Base-by-base conservation (phyloP, 2,888 invertebrate genomes). In the Gastrophysa polygoni region DNA sequence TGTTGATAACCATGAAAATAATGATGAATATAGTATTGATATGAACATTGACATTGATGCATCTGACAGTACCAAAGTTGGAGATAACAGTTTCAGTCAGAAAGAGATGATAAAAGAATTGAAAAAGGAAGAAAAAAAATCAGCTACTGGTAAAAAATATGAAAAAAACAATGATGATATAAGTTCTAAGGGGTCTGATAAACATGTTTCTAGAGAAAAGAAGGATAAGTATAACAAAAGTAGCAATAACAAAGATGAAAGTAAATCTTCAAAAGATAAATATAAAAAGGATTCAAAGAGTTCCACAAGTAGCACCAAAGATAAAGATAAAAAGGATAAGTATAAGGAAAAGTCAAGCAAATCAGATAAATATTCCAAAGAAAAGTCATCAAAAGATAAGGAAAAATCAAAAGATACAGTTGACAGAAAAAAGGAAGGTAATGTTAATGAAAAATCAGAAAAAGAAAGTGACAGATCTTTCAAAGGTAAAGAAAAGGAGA, bases 101-200 rank as follows among this genome's bases (percentile, higher is more conserved):
- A 14, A 44, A 44, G 14, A 47, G 20, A 49, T 34, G 28, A 62
- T 32, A 7, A 54, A 54, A 28, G 46, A 54, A 34, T 18, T 49
- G 8, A 56, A 59, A 34, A 66, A 54, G 43, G 56, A 52, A 11
- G 66, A 49, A 14, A 34, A 34, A 28, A 59, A 65, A 20, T 28
- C 32, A 59, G 59, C 11, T 17, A 59, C 51, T 14, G 59, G 63
- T 10, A 50, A 49, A 14, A 59, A 46, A 46, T 51, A 56, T 38
- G 62, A 62, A 20, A 59, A 63, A 34, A 51, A 17, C 1, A 64
- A 60, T 14, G 62, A 65, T n/a, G 68, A 71, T 16, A 73, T 64
- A 54, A 72, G 69, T 61, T 67, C 67, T 7, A 73, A 83, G 52
- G 85, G 83, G 71, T 84, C 84, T 1, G 84, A 83, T 28, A 74